These are phyloP conservation scores for Amblyjoppa proteus DNA, from an alignment of 2,888 invertebrate species.

Conservation along the genomic window DNA sequence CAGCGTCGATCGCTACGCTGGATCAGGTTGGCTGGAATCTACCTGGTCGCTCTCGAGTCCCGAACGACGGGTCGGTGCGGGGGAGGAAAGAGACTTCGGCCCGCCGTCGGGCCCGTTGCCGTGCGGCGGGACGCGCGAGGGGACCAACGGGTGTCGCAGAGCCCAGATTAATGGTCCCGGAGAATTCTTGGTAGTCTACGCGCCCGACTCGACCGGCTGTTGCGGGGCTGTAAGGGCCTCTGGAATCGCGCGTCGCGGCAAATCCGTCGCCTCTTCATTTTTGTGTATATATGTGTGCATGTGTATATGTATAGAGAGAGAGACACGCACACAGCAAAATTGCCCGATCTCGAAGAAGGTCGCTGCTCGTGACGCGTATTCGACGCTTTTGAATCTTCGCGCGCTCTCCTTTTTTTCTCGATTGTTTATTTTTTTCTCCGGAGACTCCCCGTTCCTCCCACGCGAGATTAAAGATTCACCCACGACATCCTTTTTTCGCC, in stretches of 20 bases:
- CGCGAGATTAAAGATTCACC: conserved; percentile 32
- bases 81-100: conserved; percentile 36
- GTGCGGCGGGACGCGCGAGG: conserved; percentile 56
- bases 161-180: conserved; percentile 83
- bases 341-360: conserved; percentile 66
- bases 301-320: neutral
- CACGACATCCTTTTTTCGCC: neutral
- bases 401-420: conserved; percentile 18
- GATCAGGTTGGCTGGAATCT: conserved; percentile 72
- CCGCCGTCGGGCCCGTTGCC: conserved; percentile 27
- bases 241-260: conserved; percentile 57
- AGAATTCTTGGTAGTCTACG: conserved; percentile 82
- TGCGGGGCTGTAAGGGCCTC: conserved; percentile 17
- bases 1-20: conserved; percentile 39
- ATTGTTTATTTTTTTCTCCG: conserved; percentile 1
- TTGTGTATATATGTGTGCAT: neutral
- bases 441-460: conserved; percentile 5
- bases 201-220: conserved; percentile 57
- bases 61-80: conserved; percentile 35
- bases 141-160: conserved; percentile 80
- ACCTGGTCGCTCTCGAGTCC: conserved; percentile 68
- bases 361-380: conserved; percentile 69
- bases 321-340: neutral
- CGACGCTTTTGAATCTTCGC: conserved; percentile 9
- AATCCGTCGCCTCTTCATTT: conserved; percentile 65